Evolutionary conservation across 2,797 vertebrate genomes (phyloP).

Genomic region (Loriculus beryllinus): DNA sequence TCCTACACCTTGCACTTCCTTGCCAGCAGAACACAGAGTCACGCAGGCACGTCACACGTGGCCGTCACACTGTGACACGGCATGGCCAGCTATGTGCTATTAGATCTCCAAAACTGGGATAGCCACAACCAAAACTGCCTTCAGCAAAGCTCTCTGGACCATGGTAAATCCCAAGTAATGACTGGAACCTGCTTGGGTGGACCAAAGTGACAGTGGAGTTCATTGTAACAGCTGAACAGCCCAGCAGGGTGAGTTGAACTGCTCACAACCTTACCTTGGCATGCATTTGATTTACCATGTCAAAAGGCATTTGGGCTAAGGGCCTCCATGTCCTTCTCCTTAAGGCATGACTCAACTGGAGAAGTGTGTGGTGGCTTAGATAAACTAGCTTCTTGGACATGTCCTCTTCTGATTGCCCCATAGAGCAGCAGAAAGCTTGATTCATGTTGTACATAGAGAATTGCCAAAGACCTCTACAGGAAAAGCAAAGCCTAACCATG

Average conservation of each 20-base stretch:
- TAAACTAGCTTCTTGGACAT: neutral
- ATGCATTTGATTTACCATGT: neutral
- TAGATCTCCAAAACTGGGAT: neutral
- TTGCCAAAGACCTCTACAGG: neutral
- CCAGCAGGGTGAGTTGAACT: neutral
- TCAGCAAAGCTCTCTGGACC: neutral
- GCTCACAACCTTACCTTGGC: neutral
- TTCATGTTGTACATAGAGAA: neutral
- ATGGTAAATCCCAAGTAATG: neutral
- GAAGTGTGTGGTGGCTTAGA: neutral
- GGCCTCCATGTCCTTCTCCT: neutral
- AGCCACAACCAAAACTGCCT: neutral
- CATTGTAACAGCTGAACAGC: neutral
- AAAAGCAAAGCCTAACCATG: neutral
- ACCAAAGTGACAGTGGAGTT: neutral
- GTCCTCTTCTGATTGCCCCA: neutral
- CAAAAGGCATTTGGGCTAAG: neutral
- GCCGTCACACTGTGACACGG: rapidly evolving
- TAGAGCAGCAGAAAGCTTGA: neutral
- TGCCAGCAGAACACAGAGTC: neutral
- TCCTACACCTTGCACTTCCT: neutral
- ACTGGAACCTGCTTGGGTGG: neutral
- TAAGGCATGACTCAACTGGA: neutral
- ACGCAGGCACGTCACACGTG: rapidly evolving
- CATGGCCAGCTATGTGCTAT: neutral